Percentiles rank a stretch among this genome's conserved stretches.
Evolutionary conservation across 53 echinoderm and acorn worm genomes (phyloP).

Genomic region (Patiria pectinifera): DNA sequence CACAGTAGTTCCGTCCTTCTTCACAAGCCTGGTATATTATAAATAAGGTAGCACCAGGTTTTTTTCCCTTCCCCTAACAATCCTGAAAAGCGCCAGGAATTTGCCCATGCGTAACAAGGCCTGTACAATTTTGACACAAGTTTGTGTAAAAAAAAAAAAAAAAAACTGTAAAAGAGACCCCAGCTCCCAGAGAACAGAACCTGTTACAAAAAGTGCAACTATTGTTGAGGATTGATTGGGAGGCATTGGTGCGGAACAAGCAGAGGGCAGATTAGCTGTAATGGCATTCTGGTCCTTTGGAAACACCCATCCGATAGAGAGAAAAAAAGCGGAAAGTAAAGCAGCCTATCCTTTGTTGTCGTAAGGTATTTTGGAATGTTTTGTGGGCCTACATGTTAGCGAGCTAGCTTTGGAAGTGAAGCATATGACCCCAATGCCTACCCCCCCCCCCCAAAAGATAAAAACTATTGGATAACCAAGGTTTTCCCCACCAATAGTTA

Average conservation of each 20-base stretch:
- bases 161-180: neutral
- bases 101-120: conserved; percentile 25
- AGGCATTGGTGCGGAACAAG: conserved; percentile 18
- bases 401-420: neutral
- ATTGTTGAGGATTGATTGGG: conserved; percentile 23
- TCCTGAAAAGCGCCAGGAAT: neutral
- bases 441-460: too few species aligned
- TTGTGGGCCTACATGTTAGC: neutral
- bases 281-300: conserved; percentile 31
- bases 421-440: too few species aligned
- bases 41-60: neutral
- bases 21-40: neutral
- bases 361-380: neutral
- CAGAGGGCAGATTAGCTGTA: conserved; percentile 31
- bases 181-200: neutral
- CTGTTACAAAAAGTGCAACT: conserved; percentile 58
- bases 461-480: too few species aligned
- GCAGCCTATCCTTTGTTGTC: neutral
- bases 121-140: conserved; percentile 24
- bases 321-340: neutral
- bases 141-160: neutral
- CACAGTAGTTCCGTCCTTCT: neutral
- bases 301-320: neutral
- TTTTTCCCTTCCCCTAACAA: neutral
- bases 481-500: too few species aligned